Conservation (phyloP, 2,888 invertebrate genomes). For the Ennomos quercinarius region DNA sequence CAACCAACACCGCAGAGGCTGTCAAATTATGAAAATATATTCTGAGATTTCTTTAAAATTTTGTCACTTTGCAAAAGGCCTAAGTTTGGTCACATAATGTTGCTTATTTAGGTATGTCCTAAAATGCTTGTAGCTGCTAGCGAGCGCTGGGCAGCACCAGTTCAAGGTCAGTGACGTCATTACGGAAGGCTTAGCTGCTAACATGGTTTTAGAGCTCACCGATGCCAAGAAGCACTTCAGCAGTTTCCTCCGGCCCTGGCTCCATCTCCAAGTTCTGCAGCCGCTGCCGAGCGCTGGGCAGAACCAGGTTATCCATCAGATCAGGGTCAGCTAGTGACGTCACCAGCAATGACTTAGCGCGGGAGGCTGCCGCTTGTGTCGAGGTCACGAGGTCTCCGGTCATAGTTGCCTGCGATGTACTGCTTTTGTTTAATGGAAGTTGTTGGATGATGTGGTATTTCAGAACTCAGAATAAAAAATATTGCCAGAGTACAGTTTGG, state of each 20-base stretch:
- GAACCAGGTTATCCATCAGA: constrained; percentile 52
- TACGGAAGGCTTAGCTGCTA: background rate
- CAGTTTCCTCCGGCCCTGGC: constrained; percentile 58
- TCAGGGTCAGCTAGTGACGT: constrained; percentile 48
- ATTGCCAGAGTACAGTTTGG: too few species aligned
- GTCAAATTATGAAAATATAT: too few species aligned
- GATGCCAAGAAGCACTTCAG: constrained; percentile 68
- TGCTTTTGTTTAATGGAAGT: constrained; percentile 10
- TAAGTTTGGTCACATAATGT: too few species aligned
- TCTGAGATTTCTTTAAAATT: too few species aligned
- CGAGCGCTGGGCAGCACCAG: too few species aligned
- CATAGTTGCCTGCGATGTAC: constrained; percentile 82
- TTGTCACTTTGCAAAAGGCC: too few species aligned
- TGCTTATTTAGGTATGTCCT: too few species aligned
- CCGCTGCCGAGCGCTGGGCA: constrained; percentile 63
- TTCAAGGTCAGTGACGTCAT: too few species aligned
- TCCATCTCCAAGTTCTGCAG: constrained; percentile 57
- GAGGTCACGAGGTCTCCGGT: constrained; percentile 91
- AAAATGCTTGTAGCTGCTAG: too few species aligned
- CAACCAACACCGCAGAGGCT: too few species aligned
- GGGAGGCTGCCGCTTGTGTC: constrained; percentile 82
- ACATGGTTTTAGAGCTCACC: constrained; percentile 53
- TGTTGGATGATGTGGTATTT: too few species aligned
- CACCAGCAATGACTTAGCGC: constrained; percentile 82
- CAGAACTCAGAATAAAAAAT: too few species aligned